A percentile compares a stretch with the other conserved stretches of the same genome.
Conservation (phyloP, 2,113 vertebrate genomes). For the Dasypus novemcinctus region DNA sequence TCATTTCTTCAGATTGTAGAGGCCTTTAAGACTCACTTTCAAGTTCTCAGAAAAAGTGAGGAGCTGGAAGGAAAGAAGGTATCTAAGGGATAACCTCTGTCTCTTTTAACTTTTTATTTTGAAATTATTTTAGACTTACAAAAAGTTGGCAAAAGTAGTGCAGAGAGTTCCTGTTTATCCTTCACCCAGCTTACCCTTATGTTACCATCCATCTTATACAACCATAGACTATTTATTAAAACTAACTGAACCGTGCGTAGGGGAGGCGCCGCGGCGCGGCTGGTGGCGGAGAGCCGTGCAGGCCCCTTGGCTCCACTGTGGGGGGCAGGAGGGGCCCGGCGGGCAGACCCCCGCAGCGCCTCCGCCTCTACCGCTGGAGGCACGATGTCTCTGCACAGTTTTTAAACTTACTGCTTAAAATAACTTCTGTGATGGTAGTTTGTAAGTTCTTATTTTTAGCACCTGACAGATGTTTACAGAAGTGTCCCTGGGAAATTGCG, state of each 20-base stretch:
- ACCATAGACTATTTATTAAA: neutral
- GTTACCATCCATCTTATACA: slow-evolving; percentile 1
- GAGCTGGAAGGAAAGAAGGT: neutral
- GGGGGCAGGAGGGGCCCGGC: neutral
- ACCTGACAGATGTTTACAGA: slow-evolving; percentile 76
- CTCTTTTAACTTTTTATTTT: slow-evolving; percentile 42
- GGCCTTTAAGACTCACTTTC: slow-evolving; percentile 53
- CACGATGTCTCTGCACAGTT: neutral
- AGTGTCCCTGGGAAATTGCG: slow-evolving; percentile 48
- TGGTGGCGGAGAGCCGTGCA: neutral
- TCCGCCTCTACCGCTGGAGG: slow-evolving; percentile 54
- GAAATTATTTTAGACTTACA: slow-evolving; percentile 33
- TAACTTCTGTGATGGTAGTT: slow-evolving; percentile 34
- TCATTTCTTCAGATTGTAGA: slow-evolving; percentile 23
- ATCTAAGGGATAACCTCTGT: neutral
- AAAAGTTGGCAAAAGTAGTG: neutral
- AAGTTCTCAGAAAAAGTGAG: slow-evolving; percentile 33
- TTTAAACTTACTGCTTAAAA: neutral
- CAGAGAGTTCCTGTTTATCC: neutral
- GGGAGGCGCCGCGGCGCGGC: neutral
- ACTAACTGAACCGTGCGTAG: slow-evolving; percentile 93
- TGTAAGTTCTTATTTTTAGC: slow-evolving; percentile 52
- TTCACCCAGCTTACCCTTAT: neutral
- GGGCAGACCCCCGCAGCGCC: neutral
- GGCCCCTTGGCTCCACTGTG: neutral